Evolutionary conservation across 2,888 invertebrate genomes (phyloP).

Genomic region (Folsomia candida): DNA sequence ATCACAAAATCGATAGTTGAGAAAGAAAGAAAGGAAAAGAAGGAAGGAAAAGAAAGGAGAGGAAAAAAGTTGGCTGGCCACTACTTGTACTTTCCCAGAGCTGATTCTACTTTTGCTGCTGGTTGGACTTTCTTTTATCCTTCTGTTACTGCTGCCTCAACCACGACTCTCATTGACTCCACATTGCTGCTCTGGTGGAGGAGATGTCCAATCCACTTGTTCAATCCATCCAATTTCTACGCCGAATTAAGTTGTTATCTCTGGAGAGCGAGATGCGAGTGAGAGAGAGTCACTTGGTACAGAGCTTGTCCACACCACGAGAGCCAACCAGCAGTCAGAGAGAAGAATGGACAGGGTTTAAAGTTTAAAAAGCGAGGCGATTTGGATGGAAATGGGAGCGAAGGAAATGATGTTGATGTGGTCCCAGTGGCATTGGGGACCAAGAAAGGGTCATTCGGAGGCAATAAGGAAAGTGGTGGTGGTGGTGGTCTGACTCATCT

Average conservation of each 20-base stretch:
- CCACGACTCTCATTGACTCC: neutral
- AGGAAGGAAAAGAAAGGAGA: slow-evolving; percentile 8
- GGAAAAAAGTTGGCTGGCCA: slow-evolving; percentile 1
- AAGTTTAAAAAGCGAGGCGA: slow-evolving; percentile 6
- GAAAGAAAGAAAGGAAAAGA: neutral
- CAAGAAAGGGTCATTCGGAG: slow-evolving; percentile 5
- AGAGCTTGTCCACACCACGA: neutral
- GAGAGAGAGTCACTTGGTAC: too few species aligned
- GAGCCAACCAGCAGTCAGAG: too few species aligned
- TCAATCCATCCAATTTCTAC: slow-evolving; percentile 4
- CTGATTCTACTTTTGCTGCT: neutral
- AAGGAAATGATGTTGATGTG: slow-evolving; percentile 5
- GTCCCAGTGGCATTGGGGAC: neutral
- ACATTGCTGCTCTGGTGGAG: neutral
- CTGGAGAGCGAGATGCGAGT: neutral
- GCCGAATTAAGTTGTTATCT: neutral
- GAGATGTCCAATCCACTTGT: neutral
- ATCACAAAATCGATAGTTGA: slow-evolving; percentile 26
- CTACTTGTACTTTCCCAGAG: neutral
- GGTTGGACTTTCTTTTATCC: too few species aligned
- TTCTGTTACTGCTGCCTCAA: too few species aligned
- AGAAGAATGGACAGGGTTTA: slow-evolving; percentile 1
- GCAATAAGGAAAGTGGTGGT: slow-evolving; percentile 6
- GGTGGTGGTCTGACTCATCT: slow-evolving; percentile 6
- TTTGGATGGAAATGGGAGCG: slow-evolving; percentile 3